Base-by-base conservation (phyloP, 2,888 invertebrate species). In the Chrysomela aeneicollis region DNA sequence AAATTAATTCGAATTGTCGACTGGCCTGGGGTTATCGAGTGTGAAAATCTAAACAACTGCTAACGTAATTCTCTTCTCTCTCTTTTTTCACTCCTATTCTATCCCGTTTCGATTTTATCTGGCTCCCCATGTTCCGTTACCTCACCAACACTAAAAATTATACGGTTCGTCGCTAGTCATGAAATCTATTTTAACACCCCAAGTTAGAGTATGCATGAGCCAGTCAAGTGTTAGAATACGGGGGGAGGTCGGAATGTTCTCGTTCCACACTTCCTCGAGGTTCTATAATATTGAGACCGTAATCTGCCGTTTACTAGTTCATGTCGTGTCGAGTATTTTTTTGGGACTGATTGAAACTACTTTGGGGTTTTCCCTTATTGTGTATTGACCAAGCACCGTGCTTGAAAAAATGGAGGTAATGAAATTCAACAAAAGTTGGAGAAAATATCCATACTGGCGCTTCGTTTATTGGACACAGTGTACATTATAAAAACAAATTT, bases 1-100 rank as follows among this genome's bases (percentile, higher is more conserved):
- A 73, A 74, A 74, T 74, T 71, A 72, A 71, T 67, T 71, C 66
- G 61, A 65, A 70, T 66, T 73, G 69, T 70, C 70, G 67, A 70
- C 68, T 68, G 65, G 30, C 9, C 50, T 26, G 42, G 64, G 67
- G 68, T 70, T 69, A 70, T 71, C 70, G 60, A 59, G 64, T 68
- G 66, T 70, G 66, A 67, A 68, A 71, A 69, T 69, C 69, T 67
- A 63, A 63, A 68, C 65, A 63, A 60, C 61, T 62, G 42, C 53
- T 62, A 64, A 63, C 61, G 63, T 68, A 67, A 63, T 67, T 63
- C 63, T 66, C 58, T 67, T 67, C 54, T 64, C 61, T 54, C 67
- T 68, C 67, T 68, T 66, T 65, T 70, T 63, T 68, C 68, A 62
- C 58, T 30, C 26, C 57, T 15, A 62, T 53, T 62, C 66, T 42